Conservation (phyloP, 2,113 vertebrate species). For the Aythya baeri region DNA sequence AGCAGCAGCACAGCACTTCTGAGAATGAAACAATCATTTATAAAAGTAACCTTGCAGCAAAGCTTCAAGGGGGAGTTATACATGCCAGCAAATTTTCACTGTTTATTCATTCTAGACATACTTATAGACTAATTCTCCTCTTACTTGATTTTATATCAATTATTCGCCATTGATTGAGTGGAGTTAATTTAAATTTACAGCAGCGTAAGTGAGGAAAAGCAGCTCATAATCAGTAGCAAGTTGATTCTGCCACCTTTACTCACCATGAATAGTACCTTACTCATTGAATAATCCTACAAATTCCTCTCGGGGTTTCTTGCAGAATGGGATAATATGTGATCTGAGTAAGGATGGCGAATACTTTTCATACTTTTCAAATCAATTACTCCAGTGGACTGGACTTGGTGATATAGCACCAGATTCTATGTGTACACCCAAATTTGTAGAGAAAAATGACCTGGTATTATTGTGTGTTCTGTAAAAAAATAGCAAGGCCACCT, state of each 20-base stretch:
- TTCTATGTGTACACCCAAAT: background rate
- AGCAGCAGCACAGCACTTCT: constrained; percentile 31
- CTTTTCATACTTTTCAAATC: constrained; percentile 29
- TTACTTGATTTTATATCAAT: constrained; percentile 73
- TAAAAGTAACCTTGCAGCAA: constrained; percentile 67
- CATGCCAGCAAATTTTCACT: constrained; percentile 53
- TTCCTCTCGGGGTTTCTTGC: constrained; percentile 44
- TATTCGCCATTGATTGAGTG: constrained; percentile 62
- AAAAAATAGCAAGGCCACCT: background rate
- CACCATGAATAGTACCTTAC: constrained; percentile 63
- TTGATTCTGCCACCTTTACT: constrained; percentile 69
- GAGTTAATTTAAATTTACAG: constrained; percentile 72
- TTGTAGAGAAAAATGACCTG: constrained; percentile 12
- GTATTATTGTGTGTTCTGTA: background rate
- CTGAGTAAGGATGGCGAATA: constrained; percentile 51
- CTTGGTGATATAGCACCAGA: background rate
- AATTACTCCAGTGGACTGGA: background rate
- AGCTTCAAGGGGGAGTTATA: constrained; percentile 64
- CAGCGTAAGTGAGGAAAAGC: constrained; percentile 65
- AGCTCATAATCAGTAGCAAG: constrained; percentile 43
- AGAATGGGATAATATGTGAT: constrained; percentile 50
- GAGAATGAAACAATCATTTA: constrained; percentile 68
- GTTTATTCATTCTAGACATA: constrained; percentile 72
- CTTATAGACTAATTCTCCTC: constrained; percentile 67
- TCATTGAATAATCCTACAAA: constrained; percentile 56